Base-by-base conservation (phyloP, 92 coral and sea anemone species). In the Zoanthus sociatus region DNA sequence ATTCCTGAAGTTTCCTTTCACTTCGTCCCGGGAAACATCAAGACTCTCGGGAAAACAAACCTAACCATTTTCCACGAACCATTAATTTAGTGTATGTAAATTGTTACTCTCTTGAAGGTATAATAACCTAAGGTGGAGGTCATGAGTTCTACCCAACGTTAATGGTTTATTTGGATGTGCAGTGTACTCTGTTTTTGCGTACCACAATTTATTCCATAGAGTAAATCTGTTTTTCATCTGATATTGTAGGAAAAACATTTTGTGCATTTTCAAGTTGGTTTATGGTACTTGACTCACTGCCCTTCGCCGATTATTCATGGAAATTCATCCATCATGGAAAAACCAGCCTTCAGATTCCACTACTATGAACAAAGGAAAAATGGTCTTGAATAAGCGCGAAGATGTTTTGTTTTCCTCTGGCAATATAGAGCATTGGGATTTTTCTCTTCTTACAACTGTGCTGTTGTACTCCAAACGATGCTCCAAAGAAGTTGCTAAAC, bases 281-380 rank as follows among this genome's bases (percentile, higher is more conserved):
- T 86, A 92, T 83, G 97, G 98, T 1, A 90, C 94, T 45, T 95
- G 98, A 10, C 92, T 94, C 56, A 61, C 86, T 63, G 82, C 89
- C 3, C 88, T 95, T 6, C 92, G 97, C 12, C 86, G 86, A 67
- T 74, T 92, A 58, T 95, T 95, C 89, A 74, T 78, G 89, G 89
- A 83, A 37, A 89, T 95, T 60, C 91, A 94, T 73, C 97, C 98
- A 16, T 47, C 66, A 0, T 95, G 98, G 98, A 76, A 89, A 15
- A 95, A 94, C 90, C 86, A 92, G 77, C 95, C 98, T 18, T 86
- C 87, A 18, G 98, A 94, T 89, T 95, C 98, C 21, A 88, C 89
- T 61, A 82, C 74, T 7, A 30, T 94, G 71, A 94, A 86, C 74
- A 90, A 67, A 44, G 93, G 98, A 0, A 81, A 26, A 75, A 94